Evolutionary conservation across 2,797 vertebrate species (phyloP), one percentile per base, ranked within the genome.

Genomic region (Microctenopoma stevenorrisi): DNA sequence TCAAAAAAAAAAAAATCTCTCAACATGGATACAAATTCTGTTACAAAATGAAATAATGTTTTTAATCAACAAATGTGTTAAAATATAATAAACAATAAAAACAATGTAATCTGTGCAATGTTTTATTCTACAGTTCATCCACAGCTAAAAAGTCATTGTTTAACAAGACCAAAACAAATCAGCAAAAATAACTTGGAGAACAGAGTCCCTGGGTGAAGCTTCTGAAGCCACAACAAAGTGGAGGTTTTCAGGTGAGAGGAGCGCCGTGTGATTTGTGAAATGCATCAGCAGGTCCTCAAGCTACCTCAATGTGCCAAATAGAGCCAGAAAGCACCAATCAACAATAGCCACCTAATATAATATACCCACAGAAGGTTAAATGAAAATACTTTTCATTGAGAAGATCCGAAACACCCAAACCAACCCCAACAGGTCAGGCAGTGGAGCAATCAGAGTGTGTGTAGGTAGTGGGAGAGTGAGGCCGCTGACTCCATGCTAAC

Each of bases 51-150:
- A 84, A 85, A 46, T 13, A 72, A 76, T 37, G 22, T 56, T 82
- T 79, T 86, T 59, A 83, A 85, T 79, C 55, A 79, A 88, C 76
- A 87, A 84, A 69, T 40, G 74, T 76, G 76, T 88, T 87, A 72
- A 88, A 84, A 86, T 87, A 90, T 83, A 86, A 81, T 76, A 82
- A 91, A 88, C 84, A 89, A 86, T 88, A 81, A 90, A 87, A 91
- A 89, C 78, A 84, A 78, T 75, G 70, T 55, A 2, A 75, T 78
- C 59, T 90, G 90, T 92, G 91, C 88, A 92, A 86, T 65, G 64
- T 84, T 93, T 92, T 85, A 90, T 90, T 92, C 88, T 91, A 91
- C 86, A 92, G 76, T 88, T 88, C 74, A 78, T 74, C 85, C 86
- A 89, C 76, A 82, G 77, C 84, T 90, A 90, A 91, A 91, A 92